A percentile compares a stretch with the other conserved stretches of the same genome.
phyloP scores from a whole-genome alignment of 2,113 vertebrate genomes.

The Casuarius casuarius region DNA sequence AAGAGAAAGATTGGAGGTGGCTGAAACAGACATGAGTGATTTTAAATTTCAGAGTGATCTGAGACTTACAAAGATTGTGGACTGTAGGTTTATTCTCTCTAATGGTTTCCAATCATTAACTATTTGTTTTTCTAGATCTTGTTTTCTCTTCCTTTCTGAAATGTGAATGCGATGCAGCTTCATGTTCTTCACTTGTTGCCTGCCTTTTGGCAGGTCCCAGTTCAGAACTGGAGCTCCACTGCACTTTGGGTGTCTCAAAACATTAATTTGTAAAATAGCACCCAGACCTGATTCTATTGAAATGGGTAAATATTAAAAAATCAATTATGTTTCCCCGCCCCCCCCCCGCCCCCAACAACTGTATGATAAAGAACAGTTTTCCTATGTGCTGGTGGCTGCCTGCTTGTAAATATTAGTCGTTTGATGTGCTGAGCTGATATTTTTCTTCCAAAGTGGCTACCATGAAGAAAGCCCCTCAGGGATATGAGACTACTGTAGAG shows the following conservation, averaged over 20 bases:
- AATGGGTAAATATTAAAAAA: neutral
- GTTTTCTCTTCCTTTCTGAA: neutral
- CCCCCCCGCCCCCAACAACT: neutral
- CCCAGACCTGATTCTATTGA: neutral
- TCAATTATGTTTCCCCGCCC: neutral
- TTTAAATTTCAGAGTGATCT: neutral
- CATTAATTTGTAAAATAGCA: neutral
- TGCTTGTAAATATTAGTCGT: slow-evolving; percentile 28
- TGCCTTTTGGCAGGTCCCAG: neutral
- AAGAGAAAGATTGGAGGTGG: neutral
- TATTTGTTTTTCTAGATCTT: neutral
- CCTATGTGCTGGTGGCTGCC: neutral
- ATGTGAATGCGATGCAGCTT: neutral
- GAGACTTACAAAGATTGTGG: neutral
- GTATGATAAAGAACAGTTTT: neutral
- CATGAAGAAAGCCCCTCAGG: slow-evolving; percentile 25
- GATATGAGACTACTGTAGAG: slow-evolving; percentile 5
- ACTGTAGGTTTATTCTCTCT: slow-evolving; percentile 4
- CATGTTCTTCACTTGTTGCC: neutral
- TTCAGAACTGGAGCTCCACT: neutral
- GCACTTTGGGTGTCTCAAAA: neutral
- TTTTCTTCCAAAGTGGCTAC: slow-evolving; percentile 65
- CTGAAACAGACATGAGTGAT: neutral
- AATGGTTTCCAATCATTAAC: neutral
- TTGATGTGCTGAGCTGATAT: slow-evolving; percentile 10